Percentiles rank a stretch among this genome's conserved stretches.
These are phyloP conservation scores for Spinibarbus caldwelli DNA, from an alignment of 2,797 vertebrate genomes.

Conservation along the genomic window DNA sequence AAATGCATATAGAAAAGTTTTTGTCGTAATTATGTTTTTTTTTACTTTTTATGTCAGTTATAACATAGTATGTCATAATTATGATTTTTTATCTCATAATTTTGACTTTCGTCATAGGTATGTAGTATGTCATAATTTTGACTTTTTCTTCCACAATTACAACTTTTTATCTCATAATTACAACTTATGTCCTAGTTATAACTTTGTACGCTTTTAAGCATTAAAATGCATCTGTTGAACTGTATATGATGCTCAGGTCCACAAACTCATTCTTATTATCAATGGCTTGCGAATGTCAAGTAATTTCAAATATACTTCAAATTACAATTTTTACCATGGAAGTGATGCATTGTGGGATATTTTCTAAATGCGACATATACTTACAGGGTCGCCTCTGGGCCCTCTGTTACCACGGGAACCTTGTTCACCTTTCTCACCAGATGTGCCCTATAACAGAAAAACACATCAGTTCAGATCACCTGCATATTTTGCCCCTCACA, in stretches of 20 bases:
- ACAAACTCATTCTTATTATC: background rate
- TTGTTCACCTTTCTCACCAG: conserved; percentile 87
- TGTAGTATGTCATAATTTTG: too few relatives aligned
- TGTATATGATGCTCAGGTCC: conserved; percentile 3
- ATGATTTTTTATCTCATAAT: too few relatives aligned
- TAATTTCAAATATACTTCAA: background rate
- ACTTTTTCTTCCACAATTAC: too few relatives aligned
- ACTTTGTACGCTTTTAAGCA: too few relatives aligned
- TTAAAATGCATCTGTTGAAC: conserved; percentile 11
- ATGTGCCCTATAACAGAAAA: conserved; percentile 86
- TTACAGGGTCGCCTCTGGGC: conserved; percentile 84
- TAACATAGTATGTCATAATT: too few relatives aligned
- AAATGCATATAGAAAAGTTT: too few relatives aligned
- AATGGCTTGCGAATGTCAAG: background rate
- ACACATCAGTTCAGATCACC: background rate
- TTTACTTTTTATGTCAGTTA: too few relatives aligned
- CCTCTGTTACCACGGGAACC: conserved; percentile 88
- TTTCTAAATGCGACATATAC: conserved; percentile 48
- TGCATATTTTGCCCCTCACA: background rate
- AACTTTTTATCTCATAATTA: too few relatives aligned
- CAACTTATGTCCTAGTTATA: background rate
- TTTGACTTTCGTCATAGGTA: too few relatives aligned
- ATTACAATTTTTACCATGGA: background rate
- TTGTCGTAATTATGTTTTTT: too few relatives aligned
- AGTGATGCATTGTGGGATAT: background rate